These are phyloP conservation scores for Stenolophus ochropezus DNA, from an alignment of 2,888 invertebrate species.

Conservation along the genomic window DNA sequence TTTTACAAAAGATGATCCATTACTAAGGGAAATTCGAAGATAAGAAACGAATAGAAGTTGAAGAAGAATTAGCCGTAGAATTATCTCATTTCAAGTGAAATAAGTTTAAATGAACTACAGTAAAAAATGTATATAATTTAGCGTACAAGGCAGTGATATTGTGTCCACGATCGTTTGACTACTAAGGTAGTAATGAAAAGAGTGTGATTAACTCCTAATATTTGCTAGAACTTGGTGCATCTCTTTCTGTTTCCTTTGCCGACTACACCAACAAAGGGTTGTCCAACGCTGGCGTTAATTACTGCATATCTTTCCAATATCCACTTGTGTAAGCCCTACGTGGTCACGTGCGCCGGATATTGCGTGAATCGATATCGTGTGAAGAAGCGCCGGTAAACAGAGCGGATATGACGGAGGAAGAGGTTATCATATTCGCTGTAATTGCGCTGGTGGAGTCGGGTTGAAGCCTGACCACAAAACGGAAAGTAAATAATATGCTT, in stretches of 20 bases:
- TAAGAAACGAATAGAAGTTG: too few species aligned
- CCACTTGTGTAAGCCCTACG: neutral
- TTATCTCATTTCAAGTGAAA: too few species aligned
- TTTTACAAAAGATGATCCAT: too few species aligned
- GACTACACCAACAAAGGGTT: neutral
- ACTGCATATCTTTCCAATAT: neutral
- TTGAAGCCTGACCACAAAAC: neutral
- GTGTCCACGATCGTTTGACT: too few species aligned
- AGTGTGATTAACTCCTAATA: too few species aligned
- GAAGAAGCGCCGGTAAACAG: slow-evolving; percentile 65
- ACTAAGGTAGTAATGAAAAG: too few species aligned
- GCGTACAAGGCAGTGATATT: too few species aligned
- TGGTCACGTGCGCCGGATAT: slow-evolving; percentile 64
- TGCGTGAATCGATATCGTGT: slow-evolving; percentile 67
- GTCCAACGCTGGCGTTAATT: neutral
- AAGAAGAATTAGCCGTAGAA: too few species aligned
- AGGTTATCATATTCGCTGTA: slow-evolving; percentile 51
- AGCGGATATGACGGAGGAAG: slow-evolving; percentile 31
- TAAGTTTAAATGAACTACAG: too few species aligned
- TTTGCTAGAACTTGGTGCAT: too few species aligned
- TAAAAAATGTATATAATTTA: too few species aligned
- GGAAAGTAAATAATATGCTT: neutral
- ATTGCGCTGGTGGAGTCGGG: neutral
- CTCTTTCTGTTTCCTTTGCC: neutral
- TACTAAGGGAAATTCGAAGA: too few species aligned